Base-by-base conservation (phyloP, 2,797 vertebrate species). In the Catamblyrhynchus diadema region DNA sequence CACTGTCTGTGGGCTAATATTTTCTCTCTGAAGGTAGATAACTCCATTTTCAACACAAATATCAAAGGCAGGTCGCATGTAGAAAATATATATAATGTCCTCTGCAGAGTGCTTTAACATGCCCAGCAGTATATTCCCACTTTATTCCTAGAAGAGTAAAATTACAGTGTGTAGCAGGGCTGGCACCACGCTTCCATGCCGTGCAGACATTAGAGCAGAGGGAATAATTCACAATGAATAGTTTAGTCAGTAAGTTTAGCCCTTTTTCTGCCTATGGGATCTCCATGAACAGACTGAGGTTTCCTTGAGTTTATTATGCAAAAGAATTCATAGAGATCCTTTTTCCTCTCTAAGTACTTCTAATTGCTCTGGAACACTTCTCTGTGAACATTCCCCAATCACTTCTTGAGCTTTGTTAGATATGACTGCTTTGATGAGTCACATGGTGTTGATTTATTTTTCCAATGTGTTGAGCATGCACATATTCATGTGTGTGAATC, bases 171-270 rank as follows among this genome's bases (percentile, higher is more conserved):
- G 57, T 51, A 86, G 65, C 84, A 84, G 72, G 65, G 65, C 94
- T 94, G 93, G 95, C 86, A 94, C 82, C 90, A 87, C 3, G 54
- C 73, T 96, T 95, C 87, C 95, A 95, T 93, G 88, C 81, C 6
- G 61, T 92, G 90, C 90, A 97, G 86, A 94, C 91, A 95, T 96
- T 93, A 94, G 84, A 94, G 90, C 72, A 54, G 61, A 90, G 89
- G 91, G 80, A 96, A 93, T 92, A 92, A 95, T 95, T 94, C 90
- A 85, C 80, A 91, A 86, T 91, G 85, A 97, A 96, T 93, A 77
- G 86, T 88, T 92, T 90, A 94, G 94, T 92, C 85, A 96, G 91
- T 94, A 93, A 94, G 66, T 94, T 96, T 95, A 94, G 91, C 66
- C 84, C 79, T 93, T 93, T 91, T 95, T 90, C 72, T 95, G 64